phyloP scores from a whole-genome alignment of 2,113 vertebrate genomes.

The Oceanodroma tethys region DNA sequence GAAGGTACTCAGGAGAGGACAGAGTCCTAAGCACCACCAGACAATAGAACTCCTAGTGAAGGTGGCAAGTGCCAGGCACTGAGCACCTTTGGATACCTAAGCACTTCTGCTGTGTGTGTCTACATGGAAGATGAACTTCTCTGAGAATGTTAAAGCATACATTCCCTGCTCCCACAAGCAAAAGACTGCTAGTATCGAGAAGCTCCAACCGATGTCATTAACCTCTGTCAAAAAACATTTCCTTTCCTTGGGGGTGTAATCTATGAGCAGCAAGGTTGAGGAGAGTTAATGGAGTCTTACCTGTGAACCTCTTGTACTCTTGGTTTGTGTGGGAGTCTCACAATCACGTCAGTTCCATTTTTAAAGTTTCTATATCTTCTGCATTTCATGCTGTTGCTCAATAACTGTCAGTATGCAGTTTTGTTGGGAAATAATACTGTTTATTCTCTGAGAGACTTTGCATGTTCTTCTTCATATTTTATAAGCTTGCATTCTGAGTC shows the following conservation, averaged over 20 bases:
- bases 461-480: conserved; percentile 49
- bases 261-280: not conserved
- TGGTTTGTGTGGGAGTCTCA: conserved; percentile 29
- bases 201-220: not conserved
- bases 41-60: not conserved
- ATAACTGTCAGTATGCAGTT: not conserved
- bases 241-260: not conserved
- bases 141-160: not conserved
- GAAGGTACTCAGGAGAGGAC: not conserved
- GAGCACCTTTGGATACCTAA: not conserved
- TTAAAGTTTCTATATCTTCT: conserved; percentile 30
- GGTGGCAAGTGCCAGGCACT: not conserved
- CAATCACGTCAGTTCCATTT: conserved; percentile 17
- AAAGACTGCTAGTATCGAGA: not conserved
- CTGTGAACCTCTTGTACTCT: not conserved
- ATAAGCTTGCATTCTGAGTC: conserved; percentile 33
- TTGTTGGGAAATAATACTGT: conserved; percentile 48
- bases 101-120: not conserved
- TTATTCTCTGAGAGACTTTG: conserved; percentile 33
- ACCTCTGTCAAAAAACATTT: not conserved
- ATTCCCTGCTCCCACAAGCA: not conserved
- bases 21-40: not conserved
- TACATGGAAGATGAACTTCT: not conserved
- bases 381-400: conserved; percentile 12
- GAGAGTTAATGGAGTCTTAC: not conserved